These are phyloP conservation scores for Riparia riparia DNA, from an alignment of 2,113 vertebrate species.

Conservation along the genomic window DNA sequence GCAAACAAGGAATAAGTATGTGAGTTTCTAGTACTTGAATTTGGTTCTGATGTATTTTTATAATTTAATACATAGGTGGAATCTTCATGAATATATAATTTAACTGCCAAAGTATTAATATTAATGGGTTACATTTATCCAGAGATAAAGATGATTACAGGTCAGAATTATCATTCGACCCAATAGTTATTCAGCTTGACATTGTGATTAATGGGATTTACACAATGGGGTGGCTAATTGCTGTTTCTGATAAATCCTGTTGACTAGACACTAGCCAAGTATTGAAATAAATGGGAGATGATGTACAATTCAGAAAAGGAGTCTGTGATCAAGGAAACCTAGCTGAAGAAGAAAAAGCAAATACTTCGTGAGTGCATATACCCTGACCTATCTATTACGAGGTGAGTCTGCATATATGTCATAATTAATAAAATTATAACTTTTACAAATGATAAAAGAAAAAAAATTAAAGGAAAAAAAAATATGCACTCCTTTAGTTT, in stretches of 20 bases:
- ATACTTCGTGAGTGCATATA: neutral
- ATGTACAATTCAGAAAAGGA: slow-evolving; percentile 28
- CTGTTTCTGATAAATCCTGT: slow-evolving; percentile 13
- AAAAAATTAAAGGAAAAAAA: neutral
- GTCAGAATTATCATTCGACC: slow-evolving; percentile 31
- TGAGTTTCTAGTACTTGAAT: neutral
- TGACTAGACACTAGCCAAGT: slow-evolving; percentile 22
- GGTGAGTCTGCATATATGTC: neutral
- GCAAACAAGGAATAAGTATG: neutral
- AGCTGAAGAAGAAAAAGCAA: neutral
- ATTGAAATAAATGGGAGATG: slow-evolving; percentile 51
- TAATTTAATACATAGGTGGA: neutral
- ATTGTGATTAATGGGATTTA: slow-evolving; percentile 57
- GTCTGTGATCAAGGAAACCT: neutral
- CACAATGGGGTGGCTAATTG: neutral
- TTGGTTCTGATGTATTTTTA: neutral
- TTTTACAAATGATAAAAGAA: neutral
- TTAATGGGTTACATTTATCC: neutral
- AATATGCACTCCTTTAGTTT: neutral
- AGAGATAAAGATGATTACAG: slow-evolving; percentile 23
- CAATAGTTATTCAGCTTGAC: slow-evolving; percentile 12
- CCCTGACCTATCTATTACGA: neutral
- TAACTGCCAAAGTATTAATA: neutral
- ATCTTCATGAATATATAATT: neutral
- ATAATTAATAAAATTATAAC: neutral